These are phyloP conservation scores for Dasypus novemcinctus DNA, from an alignment of 2,113 vertebrate species.

Conservation along the genomic window DNA sequence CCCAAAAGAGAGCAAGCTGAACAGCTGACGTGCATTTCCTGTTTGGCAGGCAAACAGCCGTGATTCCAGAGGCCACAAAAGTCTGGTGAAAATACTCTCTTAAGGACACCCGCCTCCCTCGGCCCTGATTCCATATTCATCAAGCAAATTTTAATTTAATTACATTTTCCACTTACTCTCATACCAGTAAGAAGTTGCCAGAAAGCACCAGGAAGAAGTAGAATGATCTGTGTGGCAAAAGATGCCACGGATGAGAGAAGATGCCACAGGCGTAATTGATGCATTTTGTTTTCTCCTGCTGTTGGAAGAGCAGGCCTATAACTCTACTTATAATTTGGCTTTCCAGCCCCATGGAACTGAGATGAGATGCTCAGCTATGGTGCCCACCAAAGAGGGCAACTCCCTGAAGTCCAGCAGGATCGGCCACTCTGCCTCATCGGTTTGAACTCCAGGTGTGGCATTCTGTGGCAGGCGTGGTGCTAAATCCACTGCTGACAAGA, in stretches of 20 bases:
- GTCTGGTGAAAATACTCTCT: neutral
- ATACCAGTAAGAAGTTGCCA: neutral
- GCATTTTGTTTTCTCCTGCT: neutral
- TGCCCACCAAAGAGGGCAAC: neutral
- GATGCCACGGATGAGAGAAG: neutral
- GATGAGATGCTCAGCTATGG: neutral
- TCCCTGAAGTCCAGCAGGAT: neutral
- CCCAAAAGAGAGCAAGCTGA: neutral
- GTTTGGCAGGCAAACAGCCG: neutral
- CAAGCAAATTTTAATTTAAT: slow-evolving; percentile 47
- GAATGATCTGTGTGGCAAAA: neutral
- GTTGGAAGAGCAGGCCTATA: neutral
- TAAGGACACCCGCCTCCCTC: slow-evolving; percentile 2
- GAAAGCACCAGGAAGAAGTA: neutral
- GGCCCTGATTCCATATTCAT: neutral
- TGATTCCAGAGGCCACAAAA: neutral
- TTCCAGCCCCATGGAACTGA: neutral
- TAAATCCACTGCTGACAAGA: neutral
- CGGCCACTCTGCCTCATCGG: neutral
- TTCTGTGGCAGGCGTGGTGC: neutral
- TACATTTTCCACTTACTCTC: slow-evolving; percentile 28
- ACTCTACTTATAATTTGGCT: neutral
- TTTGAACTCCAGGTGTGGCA: neutral
- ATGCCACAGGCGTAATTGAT: neutral
- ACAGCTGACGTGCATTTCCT: neutral